Base-by-base conservation (phyloP, 2,888 invertebrate genomes). In the Stenurella melanura region DNA sequence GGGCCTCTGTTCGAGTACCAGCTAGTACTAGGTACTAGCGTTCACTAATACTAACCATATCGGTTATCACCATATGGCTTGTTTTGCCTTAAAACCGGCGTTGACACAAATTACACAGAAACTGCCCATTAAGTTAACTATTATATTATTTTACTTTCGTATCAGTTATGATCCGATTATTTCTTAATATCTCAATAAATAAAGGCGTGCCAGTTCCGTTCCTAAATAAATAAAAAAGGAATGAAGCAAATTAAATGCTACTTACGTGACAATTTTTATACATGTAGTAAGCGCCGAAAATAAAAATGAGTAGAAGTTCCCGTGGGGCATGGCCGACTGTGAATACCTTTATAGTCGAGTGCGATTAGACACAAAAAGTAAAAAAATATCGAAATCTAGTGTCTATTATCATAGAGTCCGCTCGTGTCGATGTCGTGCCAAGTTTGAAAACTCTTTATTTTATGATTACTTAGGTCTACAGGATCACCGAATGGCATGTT, bases 1-100 rank as follows among this genome's bases (percentile, higher is more conserved):
- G 72, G 77, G 76, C 73, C 64, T 74, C 58, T 67, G 64, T 26
- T 68, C 63, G 78, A 83, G 87, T 86, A 84, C 86, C 85, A 85
- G 82, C 76, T 78, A 74, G 86, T 85, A 82, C 84, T 82, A 80
- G 81, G 76, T 78, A 63, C 78, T 77, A 26, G 42, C 15, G 15
- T n/a, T 10, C 63, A n/a, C 56, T 15, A 18, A 34, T 42, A 50
- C 66, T 70, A 63, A 21, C 60, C 70, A 21, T 34, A 64, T 63
- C 63, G 30, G 70, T 68, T 75, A 73, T 74, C 61, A 26, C n/a
- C 38, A 42, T 75, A 71, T 54, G 70, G 72, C 50, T 15, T 34
- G 50, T 60, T 75, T 60, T 67, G 26, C 56, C 57, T 10, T 42
- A 18, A 42, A 18, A 30, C 42, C 1, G 38, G 54, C 21, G 17